Evolutionary conservation across 1,140 invertebrate genomes (phyloP), one percentile per base, ranked within the genome.

Genomic region (Drosophila santomea): DNA sequence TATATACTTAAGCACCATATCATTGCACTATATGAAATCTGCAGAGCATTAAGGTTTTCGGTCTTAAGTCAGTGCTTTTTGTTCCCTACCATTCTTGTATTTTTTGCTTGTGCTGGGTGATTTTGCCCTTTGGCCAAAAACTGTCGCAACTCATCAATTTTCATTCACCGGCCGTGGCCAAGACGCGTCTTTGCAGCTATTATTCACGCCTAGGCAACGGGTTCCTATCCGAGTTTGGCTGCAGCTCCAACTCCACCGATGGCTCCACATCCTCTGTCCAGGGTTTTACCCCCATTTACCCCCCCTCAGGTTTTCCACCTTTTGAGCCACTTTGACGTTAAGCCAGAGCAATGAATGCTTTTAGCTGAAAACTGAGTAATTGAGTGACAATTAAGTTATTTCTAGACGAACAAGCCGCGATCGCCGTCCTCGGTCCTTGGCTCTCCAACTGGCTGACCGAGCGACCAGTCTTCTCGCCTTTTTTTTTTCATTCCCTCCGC

Each of bases 361-460:
- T 91, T 91, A 91, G 90, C 85, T 91, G 90, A 91, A 91, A 91
- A 91, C 90, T 91, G 90, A 91, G 90, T 91, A 91, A 91, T 91
- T 91, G 90, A 91, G 85, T 91, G 90, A 91, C 90, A 91, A 91
- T 91, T 91, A 91, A 91, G 90, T 91, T 91, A 91, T 91, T 91
- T 91, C 88, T 79, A 89, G 80, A 90, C 84, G 85, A 89, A 90
- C 84, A 83, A 89, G 84, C 76, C 67, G 61, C 75, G 82, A 78
- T 78, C 77, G 67, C 51, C 76, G 67, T 56, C 76, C 61, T 62
- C 76, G 61, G 63, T 57, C 72, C 59, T 71, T 39, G 43, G 55
- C 56, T 59, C 38, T 25, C 58, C 67, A 67, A 47, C 14, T 68
- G 45, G 32, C 47, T 20, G 52, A 32, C 55, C 63, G 36, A 20